phyloP scores from a whole-genome alignment of 1,140 invertebrate species.

The Pseudomyrmex cubaensis region DNA sequence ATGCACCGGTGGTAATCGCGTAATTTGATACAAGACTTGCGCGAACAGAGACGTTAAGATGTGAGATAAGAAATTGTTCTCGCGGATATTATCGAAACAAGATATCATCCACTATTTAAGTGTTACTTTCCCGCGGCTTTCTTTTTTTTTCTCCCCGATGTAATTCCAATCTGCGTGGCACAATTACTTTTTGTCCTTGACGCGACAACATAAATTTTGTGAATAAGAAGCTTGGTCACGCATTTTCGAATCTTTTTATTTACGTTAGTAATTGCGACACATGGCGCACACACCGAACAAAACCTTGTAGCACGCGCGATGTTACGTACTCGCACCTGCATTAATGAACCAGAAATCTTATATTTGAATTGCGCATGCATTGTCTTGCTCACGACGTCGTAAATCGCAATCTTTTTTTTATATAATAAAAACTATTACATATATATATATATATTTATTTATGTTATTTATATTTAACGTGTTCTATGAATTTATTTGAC shows the following conservation, averaged over 20 bases:
- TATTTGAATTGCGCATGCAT: conserved; percentile 59
- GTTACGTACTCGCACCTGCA: conserved; percentile 77
- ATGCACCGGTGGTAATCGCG: conserved; percentile 53
- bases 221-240: conserved; percentile 71
- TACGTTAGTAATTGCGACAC: conserved; percentile 71
- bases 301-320: conserved; percentile 33
- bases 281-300: conserved; percentile 63
- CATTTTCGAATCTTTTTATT: conserved; percentile 67
- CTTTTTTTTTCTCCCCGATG: conserved; percentile 8
- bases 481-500: too few relatives aligned
- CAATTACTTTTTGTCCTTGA: conserved; percentile 70
- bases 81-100: conserved; percentile 68
- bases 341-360: conserved; percentile 73
- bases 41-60: conserved; percentile 55
- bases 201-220: conserved; percentile 58
- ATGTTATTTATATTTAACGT: too few relatives aligned
- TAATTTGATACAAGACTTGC: conserved; percentile 52
- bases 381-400: neutral
- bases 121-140: conserved; percentile 40
- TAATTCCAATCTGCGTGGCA: conserved; percentile 64
- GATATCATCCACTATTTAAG: conserved; percentile 31
- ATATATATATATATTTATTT: too few relatives aligned
- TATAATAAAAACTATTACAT: too few relatives aligned
- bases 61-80: conserved; percentile 62
- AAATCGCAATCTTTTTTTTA: neutral